phyloP scores from a whole-genome alignment of 2,888 invertebrate genomes.

The Chrysina gloriosa region DNA sequence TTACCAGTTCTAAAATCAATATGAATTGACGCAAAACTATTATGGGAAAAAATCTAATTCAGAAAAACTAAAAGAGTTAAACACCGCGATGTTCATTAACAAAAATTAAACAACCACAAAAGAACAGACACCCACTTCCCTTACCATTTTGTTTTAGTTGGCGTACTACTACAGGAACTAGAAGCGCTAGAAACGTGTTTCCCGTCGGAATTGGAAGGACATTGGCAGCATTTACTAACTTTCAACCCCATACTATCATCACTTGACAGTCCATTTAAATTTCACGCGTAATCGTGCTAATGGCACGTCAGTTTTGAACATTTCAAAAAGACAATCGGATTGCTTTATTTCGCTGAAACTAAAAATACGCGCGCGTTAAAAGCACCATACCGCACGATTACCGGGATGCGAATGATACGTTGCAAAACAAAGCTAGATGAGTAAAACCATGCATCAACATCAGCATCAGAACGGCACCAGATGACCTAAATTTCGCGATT shows the following conservation, averaged over 20 bases:
- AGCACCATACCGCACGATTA: neutral
- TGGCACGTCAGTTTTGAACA: conserved; percentile 27
- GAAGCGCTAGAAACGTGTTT: conserved; percentile 49
- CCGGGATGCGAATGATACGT: neutral
- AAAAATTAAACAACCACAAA: neutral
- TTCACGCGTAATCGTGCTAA: conserved; percentile 1
- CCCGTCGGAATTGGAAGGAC: conserved; percentile 58
- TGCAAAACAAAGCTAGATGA: neutral
- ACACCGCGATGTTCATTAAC: too few species aligned
- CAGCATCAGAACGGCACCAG: neutral
- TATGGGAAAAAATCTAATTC: too few species aligned
- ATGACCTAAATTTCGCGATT: conserved; percentile 8
- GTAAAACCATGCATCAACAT: conserved; percentile 5
- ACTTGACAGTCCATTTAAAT: conserved; percentile 29
- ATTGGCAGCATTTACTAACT: conserved; percentile 65
- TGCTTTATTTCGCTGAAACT: conserved; percentile 20
- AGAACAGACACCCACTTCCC: neutral
- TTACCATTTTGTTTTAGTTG: conserved; percentile 19
- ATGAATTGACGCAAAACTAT: too few species aligned
- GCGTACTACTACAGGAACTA: conserved; percentile 17
- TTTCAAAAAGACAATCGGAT: conserved; percentile 12
- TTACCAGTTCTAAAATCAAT: too few species aligned
- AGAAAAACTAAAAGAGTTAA: too few species aligned
- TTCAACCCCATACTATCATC: conserved; percentile 62
- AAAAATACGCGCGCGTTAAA: conserved; percentile 13